A percentile compares a stretch with the other conserved stretches of the same genome.
Conservation (phyloP, 2,888 invertebrate genomes). For the Rhagium mordax region DNA sequence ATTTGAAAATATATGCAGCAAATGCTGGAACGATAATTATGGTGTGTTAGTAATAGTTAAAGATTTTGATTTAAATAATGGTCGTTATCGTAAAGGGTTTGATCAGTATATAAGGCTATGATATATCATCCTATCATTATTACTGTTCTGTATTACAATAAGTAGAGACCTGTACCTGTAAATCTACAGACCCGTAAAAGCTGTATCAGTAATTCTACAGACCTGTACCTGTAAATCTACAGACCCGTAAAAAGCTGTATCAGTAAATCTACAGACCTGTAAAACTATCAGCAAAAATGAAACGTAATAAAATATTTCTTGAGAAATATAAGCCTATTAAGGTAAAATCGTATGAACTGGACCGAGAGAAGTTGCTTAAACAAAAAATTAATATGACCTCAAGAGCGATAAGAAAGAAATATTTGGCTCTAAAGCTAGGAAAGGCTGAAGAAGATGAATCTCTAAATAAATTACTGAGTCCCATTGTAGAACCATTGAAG, state of each 20-base stretch:
- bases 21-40: constrained; percentile 20
- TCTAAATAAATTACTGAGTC: not conserved
- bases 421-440: not conserved
- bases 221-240: too few relatives aligned
- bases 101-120: constrained; percentile 13
- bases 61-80: constrained; percentile 10
- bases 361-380: too few relatives aligned
- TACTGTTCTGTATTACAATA: too few relatives aligned
- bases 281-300: too few relatives aligned
- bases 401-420: not conserved
- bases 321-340: not conserved
- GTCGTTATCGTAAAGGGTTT: constrained; percentile 28
- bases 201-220: too few relatives aligned
- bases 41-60: constrained; percentile 13
- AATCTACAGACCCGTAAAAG: too few relatives aligned
- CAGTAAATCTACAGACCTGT: too few relatives aligned
- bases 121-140: not conserved
- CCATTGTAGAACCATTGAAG: not conserved
- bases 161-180: too few relatives aligned
- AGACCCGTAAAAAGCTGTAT: too few relatives aligned
- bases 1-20: constrained; percentile 24
- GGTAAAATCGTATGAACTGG: too few relatives aligned
- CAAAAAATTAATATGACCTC: not conserved
- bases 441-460: not conserved
- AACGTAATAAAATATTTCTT: not conserved